Evolutionary conservation across 2,113 vertebrate genomes (phyloP).

Genomic region (Ammodytes marinus): DNA sequence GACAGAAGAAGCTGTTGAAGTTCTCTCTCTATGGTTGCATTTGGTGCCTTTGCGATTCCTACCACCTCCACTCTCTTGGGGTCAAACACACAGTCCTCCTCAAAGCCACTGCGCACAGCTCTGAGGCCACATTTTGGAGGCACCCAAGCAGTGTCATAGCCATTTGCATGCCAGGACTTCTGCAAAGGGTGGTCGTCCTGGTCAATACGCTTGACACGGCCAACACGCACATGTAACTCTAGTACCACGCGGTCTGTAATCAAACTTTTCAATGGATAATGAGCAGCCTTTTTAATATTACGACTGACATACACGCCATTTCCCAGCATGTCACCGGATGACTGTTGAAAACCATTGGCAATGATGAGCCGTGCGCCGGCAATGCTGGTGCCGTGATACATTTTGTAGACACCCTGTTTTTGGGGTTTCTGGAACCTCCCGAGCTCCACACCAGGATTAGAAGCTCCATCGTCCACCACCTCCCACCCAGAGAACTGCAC

Average conservation of each 20-base stretch:
- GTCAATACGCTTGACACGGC: slow-evolving; percentile 76
- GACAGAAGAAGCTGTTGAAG: slow-evolving; percentile 39
- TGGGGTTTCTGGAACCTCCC: no score
- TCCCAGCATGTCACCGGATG: no score
- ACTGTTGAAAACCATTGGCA: no score
- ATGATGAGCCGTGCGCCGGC: no score
- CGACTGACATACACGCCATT: no score
- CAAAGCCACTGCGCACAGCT: slow-evolving; percentile 72
- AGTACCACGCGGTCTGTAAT: slow-evolving; percentile 60
- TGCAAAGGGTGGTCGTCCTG: slow-evolving; percentile 74
- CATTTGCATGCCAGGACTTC: slow-evolving; percentile 66
- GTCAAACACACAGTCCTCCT: slow-evolving; percentile 84
- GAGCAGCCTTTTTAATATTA: no score
- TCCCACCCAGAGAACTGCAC: no score
- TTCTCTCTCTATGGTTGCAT: slow-evolving; percentile 22
- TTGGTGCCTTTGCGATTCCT: slow-evolving; percentile 61
- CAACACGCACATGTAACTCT: slow-evolving; percentile 60
- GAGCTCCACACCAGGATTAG: no score
- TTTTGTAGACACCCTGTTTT: no score
- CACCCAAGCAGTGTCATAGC: slow-evolving; percentile 36
- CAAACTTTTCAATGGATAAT: no score
- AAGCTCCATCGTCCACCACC: no score
- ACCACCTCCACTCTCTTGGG: slow-evolving; percentile 71
- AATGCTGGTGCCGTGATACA: no score
- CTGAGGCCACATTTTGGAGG: slow-evolving; percentile 78